Evolutionary conservation across 2,888 invertebrate species (phyloP), one percentile per base, ranked within the genome.

Genomic region (Apotomis capreana): DNA sequence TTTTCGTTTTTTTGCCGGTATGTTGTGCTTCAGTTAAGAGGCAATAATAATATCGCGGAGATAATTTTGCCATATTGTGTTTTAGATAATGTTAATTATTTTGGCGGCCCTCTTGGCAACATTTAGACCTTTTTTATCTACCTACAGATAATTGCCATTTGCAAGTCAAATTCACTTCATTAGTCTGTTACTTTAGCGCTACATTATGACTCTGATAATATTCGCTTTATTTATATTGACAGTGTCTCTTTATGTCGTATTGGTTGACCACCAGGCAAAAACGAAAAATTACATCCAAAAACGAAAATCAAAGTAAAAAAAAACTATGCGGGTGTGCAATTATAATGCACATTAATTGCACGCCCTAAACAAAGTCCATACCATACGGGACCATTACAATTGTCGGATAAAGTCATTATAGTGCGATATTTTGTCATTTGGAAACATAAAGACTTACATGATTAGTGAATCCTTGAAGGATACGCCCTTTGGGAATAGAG

Each of bases 281-380:
- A 26, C 26, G 26, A 26, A 26, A 26, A 26, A 26, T 26, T 46
- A n/a, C 52, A 51, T 37, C 10, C 46, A 67, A 61, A 67, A 46
- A 65, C 55, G 51, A 68, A 71, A 71, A 71, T 62, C 71, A 68
- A 57, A 52, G 68, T 70, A 51, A 52, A 68, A 60, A 40, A 36
- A 13, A n/a, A 57, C 13, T 68, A 72, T 72, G 68, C 72, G 72
- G 72, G 72, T 44, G 37, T n/a, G 52, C 68, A 68, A 71, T 71
- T 57, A 72, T 72, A 72, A 58, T 68, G 37, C 68, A 46, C 54
- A 37, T 63, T 72, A 72, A 72, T 68, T 71, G 61, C 61, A 52
- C n/a, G 40, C 67, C 67, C 71, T 71, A 71, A 71, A 68, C 71
- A 71, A 68, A 61, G 67, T 60, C 36, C 36, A 69, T 72, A 72